Evolutionary conservation across 2,888 invertebrate genomes (phyloP).

Genomic region (Oegoconia quadripuncta): DNA sequence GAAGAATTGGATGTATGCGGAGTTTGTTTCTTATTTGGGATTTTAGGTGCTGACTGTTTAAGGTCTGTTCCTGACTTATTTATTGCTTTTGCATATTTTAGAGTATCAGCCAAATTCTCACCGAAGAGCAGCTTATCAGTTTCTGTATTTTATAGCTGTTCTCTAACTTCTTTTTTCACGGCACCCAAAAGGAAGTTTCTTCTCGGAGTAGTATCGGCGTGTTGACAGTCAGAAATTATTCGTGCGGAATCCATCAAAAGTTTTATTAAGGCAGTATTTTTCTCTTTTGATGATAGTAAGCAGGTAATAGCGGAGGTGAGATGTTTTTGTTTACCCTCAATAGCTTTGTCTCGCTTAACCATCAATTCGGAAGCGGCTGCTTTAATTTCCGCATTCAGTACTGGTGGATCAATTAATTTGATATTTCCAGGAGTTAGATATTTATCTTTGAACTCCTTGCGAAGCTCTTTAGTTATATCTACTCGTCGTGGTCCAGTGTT

Average conservation of each 20-base stretch:
- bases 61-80: slow-evolving; percentile 3
- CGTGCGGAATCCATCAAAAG: slow-evolving; percentile 17
- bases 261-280: slow-evolving; percentile 6
- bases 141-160: slow-evolving; percentile 19
- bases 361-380: slow-evolving; percentile 21
- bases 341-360: slow-evolving; percentile 21
- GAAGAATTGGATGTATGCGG: background rate
- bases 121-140: slow-evolving; percentile 21
- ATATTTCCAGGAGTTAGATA: slow-evolving; percentile 22
- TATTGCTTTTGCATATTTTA: slow-evolving; percentile 22
- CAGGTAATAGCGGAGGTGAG: slow-evolving; percentile 18
- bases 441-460: slow-evolving; percentile 19
- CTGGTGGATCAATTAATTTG: slow-evolving; percentile 20
- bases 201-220: slow-evolving; percentile 15
- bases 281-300: slow-evolving; percentile 10
- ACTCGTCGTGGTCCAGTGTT: slow-evolving; percentile 19
- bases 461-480: slow-evolving; percentile 18
- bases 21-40: background rate
- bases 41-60: slow-evolving; percentile 3
- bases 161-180: slow-evolving; percentile 22
- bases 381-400: too few relatives aligned
- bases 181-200: slow-evolving; percentile 14
- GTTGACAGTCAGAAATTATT: slow-evolving; percentile 16
- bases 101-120: slow-evolving; percentile 15
- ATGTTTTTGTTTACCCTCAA: slow-evolving; percentile 25